Base-by-base conservation (phyloP, 2,113 vertebrate genomes). In the Psephotus haematonotus region DNA sequence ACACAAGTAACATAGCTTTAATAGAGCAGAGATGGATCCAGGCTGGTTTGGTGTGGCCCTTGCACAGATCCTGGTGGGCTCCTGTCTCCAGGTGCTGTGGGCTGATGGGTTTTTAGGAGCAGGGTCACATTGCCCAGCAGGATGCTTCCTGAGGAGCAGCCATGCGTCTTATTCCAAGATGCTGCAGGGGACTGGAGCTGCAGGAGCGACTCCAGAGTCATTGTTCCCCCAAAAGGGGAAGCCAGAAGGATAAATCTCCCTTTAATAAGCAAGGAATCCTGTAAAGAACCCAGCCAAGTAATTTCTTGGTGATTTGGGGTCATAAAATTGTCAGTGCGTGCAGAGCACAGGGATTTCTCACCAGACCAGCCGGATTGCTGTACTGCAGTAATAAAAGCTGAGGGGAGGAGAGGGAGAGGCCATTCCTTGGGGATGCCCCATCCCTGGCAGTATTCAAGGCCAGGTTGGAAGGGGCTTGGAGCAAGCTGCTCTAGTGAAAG, bases 251-350 rank as follows among this genome's bases (percentile, higher is more conserved):
- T 83, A 97, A 79, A 90, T 88, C 64, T 63, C 29, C 4, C 27
- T 68, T 83, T 86, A 86, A 76, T 91, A 86, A 96, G 93, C 1
- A 3, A 82, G 60, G 43, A 82, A 46, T 85, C 57, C 93, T 3
- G 0, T 76, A 65, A 96, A 88, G 84, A 89, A 72, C 65, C 63
- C 25, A 37, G 63, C 68, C 24, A 35, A 92, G 67, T 91, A 69
- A 88, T 96, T 86, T 83, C 65, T 89, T 92, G 64, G 91, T 75
- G 44, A 88, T 93, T 80, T 74, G 86, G 41, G 78, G 71, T 91
- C 64, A 22, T 91, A 91, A 96, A 96, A 81, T 82, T 91, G 83
- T 93, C 92, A 79, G 74, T 31, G 70, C 50, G 3, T 93, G 72
- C 11, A 1, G 68, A 86, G 87, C 80, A 17, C 8, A 3, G 63